phyloP scores from a whole-genome alignment of 1,140 invertebrate genomes.

The Euura saliciscinereae region DNA sequence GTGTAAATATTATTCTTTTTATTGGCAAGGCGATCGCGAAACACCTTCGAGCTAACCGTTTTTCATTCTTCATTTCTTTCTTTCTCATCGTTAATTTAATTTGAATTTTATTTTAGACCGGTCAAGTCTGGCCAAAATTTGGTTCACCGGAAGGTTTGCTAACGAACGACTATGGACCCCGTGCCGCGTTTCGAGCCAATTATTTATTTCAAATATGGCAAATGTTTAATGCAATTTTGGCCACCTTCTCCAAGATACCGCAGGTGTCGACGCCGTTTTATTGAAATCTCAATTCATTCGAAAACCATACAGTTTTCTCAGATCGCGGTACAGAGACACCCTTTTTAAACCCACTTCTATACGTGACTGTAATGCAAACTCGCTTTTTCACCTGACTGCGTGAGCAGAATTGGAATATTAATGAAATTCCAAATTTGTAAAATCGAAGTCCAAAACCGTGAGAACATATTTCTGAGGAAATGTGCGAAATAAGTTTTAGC shows the following conservation, averaged over 20 bases:
- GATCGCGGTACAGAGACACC: no score
- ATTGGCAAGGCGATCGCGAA: not conserved
- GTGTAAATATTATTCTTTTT: not conserved
- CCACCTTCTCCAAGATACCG: not conserved
- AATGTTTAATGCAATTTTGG: not conserved
- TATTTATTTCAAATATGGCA: slow-evolving; percentile 6
- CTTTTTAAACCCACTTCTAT: no score
- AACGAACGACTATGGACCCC: no score
- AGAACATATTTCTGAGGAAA: no score
- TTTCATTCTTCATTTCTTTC: no score
- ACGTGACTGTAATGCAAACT: no score
- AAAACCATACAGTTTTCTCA: not conserved
- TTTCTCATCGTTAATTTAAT: not conserved
- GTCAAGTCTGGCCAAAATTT: not conserved
- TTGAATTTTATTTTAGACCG: not conserved
- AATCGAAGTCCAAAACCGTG: no score
- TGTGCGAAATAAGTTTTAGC: no score
- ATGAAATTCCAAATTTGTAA: no score
- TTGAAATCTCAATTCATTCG: not conserved
- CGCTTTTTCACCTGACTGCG: no score
- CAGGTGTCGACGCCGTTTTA: not conserved
- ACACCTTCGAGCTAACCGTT: not conserved
- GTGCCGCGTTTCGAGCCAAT: not conserved
- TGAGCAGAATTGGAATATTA: no score
- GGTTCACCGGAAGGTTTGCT: not conserved